Base-by-base conservation (phyloP, 2,888 invertebrate genomes). In the Cordilura impudica region DNA sequence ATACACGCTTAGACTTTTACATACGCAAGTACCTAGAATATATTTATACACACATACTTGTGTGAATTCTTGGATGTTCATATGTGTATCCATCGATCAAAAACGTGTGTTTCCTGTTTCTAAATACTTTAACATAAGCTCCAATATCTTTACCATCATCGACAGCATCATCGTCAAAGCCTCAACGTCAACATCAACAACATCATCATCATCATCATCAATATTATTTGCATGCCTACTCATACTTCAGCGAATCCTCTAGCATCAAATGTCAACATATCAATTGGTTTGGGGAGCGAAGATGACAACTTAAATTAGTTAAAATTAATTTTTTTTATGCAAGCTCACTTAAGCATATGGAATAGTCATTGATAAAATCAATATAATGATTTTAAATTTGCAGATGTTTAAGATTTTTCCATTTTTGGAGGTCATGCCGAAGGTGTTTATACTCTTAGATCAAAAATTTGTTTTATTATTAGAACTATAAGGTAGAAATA, bases 241-340 rank as follows among this genome's bases (percentile, higher is more conserved):
- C 56, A 69, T 16, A 54, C 54, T 69, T 63, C 61, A 69, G 4
- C 69, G 67, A 69, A 47, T 51, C 35, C 14, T 21, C 61, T 58
- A 51, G 51, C 69, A 70, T 75, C 66, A 49, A 67, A 79, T 75
- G 78, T 71, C 78, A 71, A 66, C 71, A 79, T 61, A 75, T 71
- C 74, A 79, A 79, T 79, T 79, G 78, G 75, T 75, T 79, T 65
- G 74, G 31, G 78, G 66, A 75, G 70, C 66, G 43, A 67, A 74
- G 74, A 67, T 75, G 74, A 71, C 74, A 79, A 79, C 74, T 56
- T 71, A 79, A 79, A 79, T 79, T 74, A 75, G 78, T 79, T 79
- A 54, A 66, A 71, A 49, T 75, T 45, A 45, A 67, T n/a, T n/a
- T n/a, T n/a, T n/a, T n/a, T n/a, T n/a, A n/a, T n/a, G n/a, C n/a